A percentile compares a stretch with the other conserved stretches of the same genome.
Evolutionary conservation across 2,113 vertebrate species (phyloP).

Genomic region (Ornithorhynchus anatinus): DNA sequence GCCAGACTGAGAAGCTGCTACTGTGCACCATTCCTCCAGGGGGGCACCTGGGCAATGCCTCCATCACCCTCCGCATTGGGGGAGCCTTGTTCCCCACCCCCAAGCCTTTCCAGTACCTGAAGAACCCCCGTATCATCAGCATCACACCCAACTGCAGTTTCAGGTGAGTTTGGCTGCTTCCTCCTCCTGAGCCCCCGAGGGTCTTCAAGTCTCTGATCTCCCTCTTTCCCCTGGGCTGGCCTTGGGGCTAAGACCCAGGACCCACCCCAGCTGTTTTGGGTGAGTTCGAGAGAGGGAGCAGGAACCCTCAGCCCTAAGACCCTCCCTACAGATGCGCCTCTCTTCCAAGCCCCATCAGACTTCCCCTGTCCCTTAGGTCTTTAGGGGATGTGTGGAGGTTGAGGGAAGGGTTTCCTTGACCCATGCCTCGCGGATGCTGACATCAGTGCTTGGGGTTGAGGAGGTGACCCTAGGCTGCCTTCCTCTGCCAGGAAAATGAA

Average conservation of each 20-base stretch:
- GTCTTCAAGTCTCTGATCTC: background rate
- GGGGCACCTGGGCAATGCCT: background rate
- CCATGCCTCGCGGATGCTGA: rapidly evolving
- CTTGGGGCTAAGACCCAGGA: too few species aligned
- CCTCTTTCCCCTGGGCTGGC: background rate
- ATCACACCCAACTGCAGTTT: conserved; percentile 86
- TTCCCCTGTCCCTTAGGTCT: background rate
- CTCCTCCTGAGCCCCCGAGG: background rate
- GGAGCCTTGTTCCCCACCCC: conserved; percentile 75
- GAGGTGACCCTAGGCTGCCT: background rate
- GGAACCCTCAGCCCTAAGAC: background rate
- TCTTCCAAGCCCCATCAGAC: background rate
- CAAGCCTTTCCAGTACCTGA: conserved; percentile 82
- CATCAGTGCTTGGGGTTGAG: background rate
- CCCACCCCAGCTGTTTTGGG: background rate
- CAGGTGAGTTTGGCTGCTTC: conserved; percentile 45
- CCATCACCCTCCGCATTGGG: conserved; percentile 79
- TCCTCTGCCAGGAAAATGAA: background rate
- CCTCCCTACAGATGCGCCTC: background rate
- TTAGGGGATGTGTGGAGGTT: background rate
- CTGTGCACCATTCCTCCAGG: conserved; percentile 50
- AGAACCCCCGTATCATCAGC: conserved; percentile 75
- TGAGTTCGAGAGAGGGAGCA: background rate
- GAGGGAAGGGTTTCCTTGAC: rapidly evolving
- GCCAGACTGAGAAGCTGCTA: conserved; percentile 45